Evolutionary conservation across 2,888 invertebrate genomes (phyloP), one percentile per base, ranked within the genome.

Genomic region (Troilus luridus): DNA sequence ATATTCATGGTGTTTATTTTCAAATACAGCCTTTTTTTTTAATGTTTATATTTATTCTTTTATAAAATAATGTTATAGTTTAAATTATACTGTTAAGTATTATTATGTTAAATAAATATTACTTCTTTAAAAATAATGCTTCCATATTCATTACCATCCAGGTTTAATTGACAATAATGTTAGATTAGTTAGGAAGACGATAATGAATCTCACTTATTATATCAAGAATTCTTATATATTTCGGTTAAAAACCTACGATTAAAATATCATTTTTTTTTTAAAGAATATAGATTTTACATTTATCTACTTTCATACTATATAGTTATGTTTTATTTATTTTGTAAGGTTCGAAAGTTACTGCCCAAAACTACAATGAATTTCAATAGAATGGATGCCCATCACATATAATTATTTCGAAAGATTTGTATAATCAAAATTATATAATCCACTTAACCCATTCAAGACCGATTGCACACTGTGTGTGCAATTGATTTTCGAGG

Each of bases 161-260:
- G 27, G 21, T 21, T 54, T 90, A 90, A 90, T 90, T 90, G 90
- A 90, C 90, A 90, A 90, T 88, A 88, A 90, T 85, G 56, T 90
- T 90, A 54, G 81, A 59, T 88, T 54, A 60, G 27, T 85, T 90
- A 62, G 90, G 90, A 90, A 90, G 90, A 90, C 90, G 59, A 88
- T 90, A 90, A 77, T 85, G 41, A 90, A 90, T 62, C 85, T 85
- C 85, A 85, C 85, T 85, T 85, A 85, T 85, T 85, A 21, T 81
- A 81, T 54, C 54, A 85, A 14, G 56, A 77, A 77, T 41, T 19
- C 41, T 77, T 41, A 77, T 7, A 67, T 67, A 24, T 67, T 67
- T 67, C 9, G 8, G 72, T 77, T 77, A 41, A 77, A 67, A 77
- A 77, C 41, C 72, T 77, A 77, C 41, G 41, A 77, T 77, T 72